These are phyloP conservation scores for Drosophila affinis DNA, from an alignment of 2,888 invertebrate genomes.

Conservation along the genomic window DNA sequence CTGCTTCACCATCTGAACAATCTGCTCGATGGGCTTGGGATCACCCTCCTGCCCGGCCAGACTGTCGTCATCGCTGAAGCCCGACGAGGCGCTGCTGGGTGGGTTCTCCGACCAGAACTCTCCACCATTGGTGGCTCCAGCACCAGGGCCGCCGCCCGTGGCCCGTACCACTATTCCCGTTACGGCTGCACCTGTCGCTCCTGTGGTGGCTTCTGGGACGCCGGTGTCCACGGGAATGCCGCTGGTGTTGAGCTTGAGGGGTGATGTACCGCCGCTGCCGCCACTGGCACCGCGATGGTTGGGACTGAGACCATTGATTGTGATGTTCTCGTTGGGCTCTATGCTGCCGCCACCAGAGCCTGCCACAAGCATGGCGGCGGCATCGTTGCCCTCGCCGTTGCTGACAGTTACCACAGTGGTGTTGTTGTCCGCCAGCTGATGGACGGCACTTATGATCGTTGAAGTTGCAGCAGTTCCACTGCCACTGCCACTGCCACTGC, in stretches of 20 bases:
- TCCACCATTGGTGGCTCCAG: slow-evolving; percentile 75
- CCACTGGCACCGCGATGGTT: slow-evolving; percentile 42
- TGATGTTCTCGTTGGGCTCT: slow-evolving; percentile 81
- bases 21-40: slow-evolving; percentile 88
- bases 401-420: slow-evolving; percentile 65
- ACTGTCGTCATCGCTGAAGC: slow-evolving; percentile 96
- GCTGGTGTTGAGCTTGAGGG: slow-evolving; percentile 65
- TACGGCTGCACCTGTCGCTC: slow-evolving; percentile 25
- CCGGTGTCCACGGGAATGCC: slow-evolving; percentile 24
- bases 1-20: slow-evolving; percentile 87
- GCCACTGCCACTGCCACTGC: slow-evolving; percentile 25
- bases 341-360: slow-evolving; percentile 9
- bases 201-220: slow-evolving; percentile 9
- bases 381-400: slow-evolving; percentile 51
- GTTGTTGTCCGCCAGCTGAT: slow-evolving; percentile 46
- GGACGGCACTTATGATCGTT: slow-evolving; percentile 33
- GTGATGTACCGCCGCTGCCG: not conserved
- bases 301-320: slow-evolving; percentile 75
- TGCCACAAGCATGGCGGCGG: slow-evolving; percentile 8
- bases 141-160: slow-evolving; percentile 27
- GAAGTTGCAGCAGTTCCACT: slow-evolving; percentile 47
- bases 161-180: slow-evolving; percentile 28
- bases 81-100: slow-evolving; percentile 90
- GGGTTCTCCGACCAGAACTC: slow-evolving; percentile 86
- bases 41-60: slow-evolving; percentile 89